phyloP scores from a whole-genome alignment of 2,797 vertebrate genomes.

The Pitangus sulphuratus region DNA sequence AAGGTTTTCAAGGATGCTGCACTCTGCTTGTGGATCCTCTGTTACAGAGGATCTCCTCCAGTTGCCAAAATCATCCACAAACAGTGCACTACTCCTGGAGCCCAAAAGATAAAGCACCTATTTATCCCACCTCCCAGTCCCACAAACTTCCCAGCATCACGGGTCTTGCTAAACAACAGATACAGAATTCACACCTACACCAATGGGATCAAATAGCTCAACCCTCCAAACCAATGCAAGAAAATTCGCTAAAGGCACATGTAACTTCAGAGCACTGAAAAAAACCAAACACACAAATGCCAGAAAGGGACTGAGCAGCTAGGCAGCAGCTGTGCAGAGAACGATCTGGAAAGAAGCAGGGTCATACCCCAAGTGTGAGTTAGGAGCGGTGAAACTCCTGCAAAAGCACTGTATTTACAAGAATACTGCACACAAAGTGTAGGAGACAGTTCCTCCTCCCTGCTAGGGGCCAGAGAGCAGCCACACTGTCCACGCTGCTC shows the following conservation, averaged over 20 bases:
- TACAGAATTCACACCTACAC: neutral
- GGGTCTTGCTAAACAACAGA: neutral
- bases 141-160: neutral
- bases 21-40: neutral
- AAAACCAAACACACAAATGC: neutral
- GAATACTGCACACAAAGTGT: neutral
- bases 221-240: neutral
- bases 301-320: neutral
- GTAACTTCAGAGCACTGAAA: neutral
- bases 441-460: neutral
- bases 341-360: neutral
- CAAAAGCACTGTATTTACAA: neutral
- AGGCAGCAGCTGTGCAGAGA: neutral
- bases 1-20: neutral
- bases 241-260: neutral
- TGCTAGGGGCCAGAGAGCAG: neutral
- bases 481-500: neutral
- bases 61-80: neutral
- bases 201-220: neutral
- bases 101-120: neutral
- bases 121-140: neutral
- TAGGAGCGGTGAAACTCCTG: neutral
- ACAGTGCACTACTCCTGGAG: neutral
- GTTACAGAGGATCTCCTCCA: neutral
- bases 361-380: neutral